A percentile compares a stretch with the other conserved stretches of the same genome.
These are phyloP conservation scores for Cepaea nemoralis DNA, from an alignment of 1,140 invertebrate species.

Conservation along the genomic window DNA sequence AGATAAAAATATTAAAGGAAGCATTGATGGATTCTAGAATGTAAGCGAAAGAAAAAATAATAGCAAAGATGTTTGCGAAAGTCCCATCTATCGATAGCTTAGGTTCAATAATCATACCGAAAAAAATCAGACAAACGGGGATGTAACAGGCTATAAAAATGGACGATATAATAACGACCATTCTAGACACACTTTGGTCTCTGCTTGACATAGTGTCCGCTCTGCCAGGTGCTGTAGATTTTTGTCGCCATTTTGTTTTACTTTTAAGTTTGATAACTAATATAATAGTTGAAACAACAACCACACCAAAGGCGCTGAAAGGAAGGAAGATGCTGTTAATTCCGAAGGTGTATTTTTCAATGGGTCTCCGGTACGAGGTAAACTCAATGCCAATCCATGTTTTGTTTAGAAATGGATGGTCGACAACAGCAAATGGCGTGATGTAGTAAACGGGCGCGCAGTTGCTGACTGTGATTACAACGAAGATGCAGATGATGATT, in stretches of 20 bases:
- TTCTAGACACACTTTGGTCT: not conserved
- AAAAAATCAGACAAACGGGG: conserved; percentile 19
- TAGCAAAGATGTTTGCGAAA: conserved; percentile 14
- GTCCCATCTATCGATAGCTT: conserved; percentile 6
- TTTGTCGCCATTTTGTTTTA: conserved; percentile 4
- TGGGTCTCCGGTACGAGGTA: not conserved
- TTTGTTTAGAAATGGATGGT: conserved; percentile 1
- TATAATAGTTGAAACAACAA: not conserved
- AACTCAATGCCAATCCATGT: not conserved
- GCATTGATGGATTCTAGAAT: conserved; percentile 16
- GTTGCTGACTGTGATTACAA: not conserved
- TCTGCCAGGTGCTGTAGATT: not conserved
- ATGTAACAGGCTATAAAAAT: conserved; percentile 17
- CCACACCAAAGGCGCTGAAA: not conserved
- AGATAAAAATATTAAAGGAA: conserved; percentile 29
- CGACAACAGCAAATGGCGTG: not conserved
- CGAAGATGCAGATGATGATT: not conserved
- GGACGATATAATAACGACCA: conserved; percentile 20
- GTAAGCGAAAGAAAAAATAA: conserved; percentile 25
- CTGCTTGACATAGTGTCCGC: not conserved
- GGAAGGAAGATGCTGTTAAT: conserved; percentile 9
- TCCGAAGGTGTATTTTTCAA: conserved; percentile 2
- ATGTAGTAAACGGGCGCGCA: not conserved
- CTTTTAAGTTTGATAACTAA: not conserved
- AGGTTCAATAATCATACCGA: conserved; percentile 9